Conservation (phyloP, 2,113 vertebrate genomes). For the Leucopsar rothschildi region DNA sequence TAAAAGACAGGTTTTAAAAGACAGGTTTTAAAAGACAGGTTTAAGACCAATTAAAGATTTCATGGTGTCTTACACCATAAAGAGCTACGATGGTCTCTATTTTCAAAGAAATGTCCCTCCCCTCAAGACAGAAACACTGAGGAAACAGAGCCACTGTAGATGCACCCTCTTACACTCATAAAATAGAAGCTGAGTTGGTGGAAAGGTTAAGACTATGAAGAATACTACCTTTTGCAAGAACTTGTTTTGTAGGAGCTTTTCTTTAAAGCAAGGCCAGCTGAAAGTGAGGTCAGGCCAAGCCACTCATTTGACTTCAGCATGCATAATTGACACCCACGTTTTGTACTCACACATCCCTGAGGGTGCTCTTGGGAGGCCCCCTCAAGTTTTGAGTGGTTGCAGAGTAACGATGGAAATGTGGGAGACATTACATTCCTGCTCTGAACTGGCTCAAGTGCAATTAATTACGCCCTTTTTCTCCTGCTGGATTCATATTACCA, state of each 20-base stretch:
- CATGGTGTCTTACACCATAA: not conserved
- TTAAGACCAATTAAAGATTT: not conserved
- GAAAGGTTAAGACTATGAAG: not conserved
- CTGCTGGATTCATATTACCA: not conserved
- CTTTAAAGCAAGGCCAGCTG: not conserved
- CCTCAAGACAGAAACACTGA: not conserved
- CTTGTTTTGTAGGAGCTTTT: not conserved
- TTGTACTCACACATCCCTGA: not conserved
- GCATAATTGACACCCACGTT: not conserved
- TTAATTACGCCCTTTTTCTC: not conserved
- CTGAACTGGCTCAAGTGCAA: not conserved
- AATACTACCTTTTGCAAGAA: not conserved
- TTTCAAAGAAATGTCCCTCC: not conserved
- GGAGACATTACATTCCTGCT: not conserved
- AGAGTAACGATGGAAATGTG: not conserved
- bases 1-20: not conserved
- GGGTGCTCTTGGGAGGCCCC: not conserved
- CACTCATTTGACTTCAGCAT: not conserved
- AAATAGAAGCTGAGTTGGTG: not conserved
- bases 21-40: not conserved
- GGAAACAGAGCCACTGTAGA: not conserved
- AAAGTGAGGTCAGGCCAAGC: not conserved
- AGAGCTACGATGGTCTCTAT: not conserved
- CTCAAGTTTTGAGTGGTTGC: not conserved
- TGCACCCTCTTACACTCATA: not conserved